phyloP scores from a whole-genome alignment of 2,888 invertebrate genomes.

The Pseudoips prasinana region DNA sequence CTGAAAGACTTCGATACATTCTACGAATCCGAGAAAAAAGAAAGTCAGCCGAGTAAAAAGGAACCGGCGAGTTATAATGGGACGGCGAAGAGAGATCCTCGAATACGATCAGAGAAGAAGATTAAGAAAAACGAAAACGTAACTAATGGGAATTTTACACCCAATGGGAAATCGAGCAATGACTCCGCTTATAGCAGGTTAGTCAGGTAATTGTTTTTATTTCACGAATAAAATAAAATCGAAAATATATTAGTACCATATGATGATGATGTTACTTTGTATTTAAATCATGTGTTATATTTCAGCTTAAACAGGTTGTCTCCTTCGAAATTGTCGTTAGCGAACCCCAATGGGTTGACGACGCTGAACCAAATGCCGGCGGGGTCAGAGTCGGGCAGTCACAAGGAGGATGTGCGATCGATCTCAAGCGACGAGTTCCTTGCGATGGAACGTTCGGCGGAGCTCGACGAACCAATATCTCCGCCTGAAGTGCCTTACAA shows the following conservation, averaged over 20 bases:
- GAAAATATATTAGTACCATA: too few relatives aligned
- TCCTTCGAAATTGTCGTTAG: conserved; percentile 71
- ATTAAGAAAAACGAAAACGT: conserved; percentile 55
- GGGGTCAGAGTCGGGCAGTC: conserved; percentile 61
- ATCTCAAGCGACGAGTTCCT: conserved; percentile 73
- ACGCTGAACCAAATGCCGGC: conserved; percentile 58
- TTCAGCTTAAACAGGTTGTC: conserved; percentile 72
- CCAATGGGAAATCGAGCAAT: conserved; percentile 65
- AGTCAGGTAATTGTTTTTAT: conserved; percentile 66
- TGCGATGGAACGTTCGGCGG: conserved; percentile 75
- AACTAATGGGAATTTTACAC: conserved; percentile 64
- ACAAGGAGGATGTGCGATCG: conserved; percentile 65
- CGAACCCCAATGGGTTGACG: conserved; percentile 54
- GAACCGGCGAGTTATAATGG: conserved; percentile 50
- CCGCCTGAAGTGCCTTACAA: conserved; percentile 48
- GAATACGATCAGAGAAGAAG: conserved; percentile 56
- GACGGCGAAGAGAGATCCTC: conserved; percentile 53
- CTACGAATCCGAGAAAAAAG: conserved; percentile 66
- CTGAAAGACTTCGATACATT: conserved; percentile 76
- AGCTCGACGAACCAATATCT: conserved; percentile 52
- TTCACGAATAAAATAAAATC: background rate
- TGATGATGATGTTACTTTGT: too few relatives aligned
- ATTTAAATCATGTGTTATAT: conserved; percentile 6
- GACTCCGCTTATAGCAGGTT: conserved; percentile 95
- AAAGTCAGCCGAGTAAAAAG: conserved; percentile 55